Evolutionary conservation across 2,797 vertebrate genomes (phyloP), one percentile per base, ranked within the genome.

Genomic region (Falco cherrug): DNA sequence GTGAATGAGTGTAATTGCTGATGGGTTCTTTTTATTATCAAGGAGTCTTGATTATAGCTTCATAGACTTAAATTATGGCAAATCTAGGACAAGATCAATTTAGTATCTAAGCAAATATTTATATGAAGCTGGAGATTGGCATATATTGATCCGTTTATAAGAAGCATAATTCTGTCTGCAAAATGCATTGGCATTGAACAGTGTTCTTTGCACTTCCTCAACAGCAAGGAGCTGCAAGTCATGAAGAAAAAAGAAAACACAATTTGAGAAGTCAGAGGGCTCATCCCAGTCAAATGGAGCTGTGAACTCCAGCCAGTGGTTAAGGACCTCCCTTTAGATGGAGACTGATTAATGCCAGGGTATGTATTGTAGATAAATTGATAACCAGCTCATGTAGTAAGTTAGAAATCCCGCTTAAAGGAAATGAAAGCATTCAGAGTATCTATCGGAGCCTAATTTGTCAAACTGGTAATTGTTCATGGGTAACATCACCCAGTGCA

Each of bases 1-100:
- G 74, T 89, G 91, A 96, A 95, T 91, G 69, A 93, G 68, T 83
- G 43, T 97, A 95, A 97, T 97, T 95, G 74, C 94, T 94, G 92
- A 95, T 89, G 95, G 65, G 59, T 78, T 95, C 93, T 85, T 95
- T 94, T 91, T 97, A 95, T 96, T 96, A 96, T 94, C 95, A 97
- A 95, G 92, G 51, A 97, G 92, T 79, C 92, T 91, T 96, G 92
- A 94, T 84, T 95, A 91, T 96, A 96, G 94, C 41, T 94, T 95
- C 94, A 91, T 57, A 93, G 82, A 96, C 94, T 93, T 94, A 91
- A 96, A 96, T 95, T 91, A 90, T 81, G 63, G 76, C 56, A 92
- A 96, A 95, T 95, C 60, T 94, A 84, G 87, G 94, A 95, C 93
- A 91, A 96, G 78, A 93, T 95, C 97, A 97, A 96, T 97, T 97